Evolutionary conservation across 2,113 vertebrate genomes (phyloP).

Genomic region (Ptilonorhynchus violaceus): DNA sequence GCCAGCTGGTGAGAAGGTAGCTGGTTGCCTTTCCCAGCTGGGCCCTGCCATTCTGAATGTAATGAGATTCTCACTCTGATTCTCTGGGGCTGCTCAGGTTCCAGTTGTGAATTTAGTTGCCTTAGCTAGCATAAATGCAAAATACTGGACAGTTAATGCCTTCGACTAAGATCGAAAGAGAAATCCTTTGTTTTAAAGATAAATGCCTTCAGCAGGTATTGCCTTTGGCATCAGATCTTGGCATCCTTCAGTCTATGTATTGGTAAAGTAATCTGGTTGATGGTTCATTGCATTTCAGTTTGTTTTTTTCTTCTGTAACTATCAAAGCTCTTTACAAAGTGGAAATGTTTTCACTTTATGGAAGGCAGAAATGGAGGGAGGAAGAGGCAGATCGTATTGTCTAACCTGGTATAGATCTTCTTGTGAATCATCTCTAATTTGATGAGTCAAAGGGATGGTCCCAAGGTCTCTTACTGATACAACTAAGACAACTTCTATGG

Average conservation of each 20-base stretch:
- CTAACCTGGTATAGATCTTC: not conserved
- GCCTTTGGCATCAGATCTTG: not conserved
- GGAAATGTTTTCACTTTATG: not conserved
- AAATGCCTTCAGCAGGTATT: not conserved
- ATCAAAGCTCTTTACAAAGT: not conserved
- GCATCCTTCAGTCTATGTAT: not conserved
- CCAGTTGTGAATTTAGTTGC: not conserved
- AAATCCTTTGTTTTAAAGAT: not conserved
- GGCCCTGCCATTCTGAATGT: not conserved
- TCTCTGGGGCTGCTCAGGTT: not conserved
- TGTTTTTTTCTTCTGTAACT: not conserved
- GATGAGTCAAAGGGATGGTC: not conserved
- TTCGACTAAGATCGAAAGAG: not conserved
- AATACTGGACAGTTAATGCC: not conserved
- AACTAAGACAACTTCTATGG: not conserved
- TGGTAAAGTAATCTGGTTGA: not conserved
- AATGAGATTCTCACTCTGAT: not conserved
- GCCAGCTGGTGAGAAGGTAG: not conserved
- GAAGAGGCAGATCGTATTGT: not conserved
- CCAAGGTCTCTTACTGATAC: not conserved
- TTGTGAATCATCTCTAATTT: not conserved
- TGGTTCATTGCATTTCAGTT: not conserved
- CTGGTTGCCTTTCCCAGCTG: not conserved
- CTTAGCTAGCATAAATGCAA: not conserved
- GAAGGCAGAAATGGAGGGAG: not conserved